Base-by-base conservation (phyloP, 2,888 invertebrate species). In the Rhorus exstirpatorius region DNA sequence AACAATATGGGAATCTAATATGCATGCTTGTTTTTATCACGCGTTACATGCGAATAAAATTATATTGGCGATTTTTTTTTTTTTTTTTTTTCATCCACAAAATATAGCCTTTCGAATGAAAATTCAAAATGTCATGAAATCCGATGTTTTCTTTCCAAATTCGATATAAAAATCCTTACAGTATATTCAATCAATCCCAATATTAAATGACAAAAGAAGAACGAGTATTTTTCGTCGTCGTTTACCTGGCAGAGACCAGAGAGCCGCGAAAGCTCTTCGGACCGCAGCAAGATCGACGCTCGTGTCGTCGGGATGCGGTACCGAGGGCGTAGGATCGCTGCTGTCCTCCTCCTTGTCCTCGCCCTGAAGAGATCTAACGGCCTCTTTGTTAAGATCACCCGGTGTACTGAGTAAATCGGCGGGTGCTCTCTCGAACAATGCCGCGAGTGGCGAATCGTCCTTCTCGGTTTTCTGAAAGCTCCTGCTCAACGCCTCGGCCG, bases 321-420 rank as follows among this genome's bases (percentile, higher is more conserved):
- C 92, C 79, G 89, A 88, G 24, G 93, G 93, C 35, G 91, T 89
- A 17, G 91, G 90, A 84, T 90, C 95, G 80, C 95, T 94, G 88
- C 96, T 96, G 89, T 98, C 98, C 88, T 96, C 96, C 90, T 98
- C 98, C 93, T 98, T 98, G 88, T 98, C 98, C 84, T 98, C 98
- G 68, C 95, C 96, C 91, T 96, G 96, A 78, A 96, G 93, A 6
- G 95, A 94, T 70, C 96, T 93, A n/a, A 96, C 94, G 84, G 96
- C 96, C 93, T 97, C 96, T 90, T 97, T 97, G 87, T 95, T 95
- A 80, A 95, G 90, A 84, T 94, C 94, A 53, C 93, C 93, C 0
- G 95, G 92, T 84, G 94, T 94, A 75, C 92, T 92, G 76, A 92
- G 80, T 71, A 92, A 85, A 31, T 88, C 89, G 21, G 88, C 93